Conservation (phyloP, 2,888 invertebrate species). For the Sphecodes monilicornis region DNA sequence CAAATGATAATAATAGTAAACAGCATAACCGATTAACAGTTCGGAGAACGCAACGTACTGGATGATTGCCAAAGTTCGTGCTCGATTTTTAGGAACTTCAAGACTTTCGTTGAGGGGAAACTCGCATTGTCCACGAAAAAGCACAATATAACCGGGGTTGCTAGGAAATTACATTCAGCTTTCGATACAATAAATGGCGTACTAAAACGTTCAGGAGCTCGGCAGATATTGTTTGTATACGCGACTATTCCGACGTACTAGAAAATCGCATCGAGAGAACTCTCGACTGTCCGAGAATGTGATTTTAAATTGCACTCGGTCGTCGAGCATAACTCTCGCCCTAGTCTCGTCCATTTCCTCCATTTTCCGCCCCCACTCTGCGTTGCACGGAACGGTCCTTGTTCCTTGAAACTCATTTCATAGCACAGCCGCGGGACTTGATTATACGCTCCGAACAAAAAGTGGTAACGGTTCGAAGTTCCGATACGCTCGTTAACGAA, state of each 20-base stretch:
- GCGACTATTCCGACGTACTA: constrained; percentile 13
- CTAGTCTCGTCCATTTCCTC: background rate
- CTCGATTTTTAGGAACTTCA: too few species aligned
- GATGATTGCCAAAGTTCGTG: too few species aligned
- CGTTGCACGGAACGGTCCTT: background rate
- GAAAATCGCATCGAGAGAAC: constrained; percentile 13
- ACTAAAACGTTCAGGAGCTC: constrained; percentile 18
- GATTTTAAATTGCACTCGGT: constrained; percentile 35
- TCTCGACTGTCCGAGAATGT: constrained; percentile 3
- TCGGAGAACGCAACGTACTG: too few species aligned
- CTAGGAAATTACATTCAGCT: constrained; percentile 14
- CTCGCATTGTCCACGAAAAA: too few species aligned
- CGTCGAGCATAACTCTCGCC: background rate
- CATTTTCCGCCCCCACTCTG: background rate
- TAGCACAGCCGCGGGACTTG: constrained; percentile 6
- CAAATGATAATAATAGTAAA: too few species aligned
- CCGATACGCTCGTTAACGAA: constrained; percentile 36
- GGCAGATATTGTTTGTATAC: constrained; percentile 5
- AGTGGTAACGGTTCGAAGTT: constrained; percentile 24
- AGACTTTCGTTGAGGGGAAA: too few species aligned
- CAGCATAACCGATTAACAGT: too few species aligned
- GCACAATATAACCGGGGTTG: background rate
- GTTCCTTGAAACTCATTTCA: constrained; percentile 41
- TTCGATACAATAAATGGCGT: constrained; percentile 4
- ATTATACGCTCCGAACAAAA: constrained; percentile 23